Evolutionary conservation across 2,888 invertebrate species (phyloP).

Genomic region (Caenorhabditis sulstoni): DNA sequence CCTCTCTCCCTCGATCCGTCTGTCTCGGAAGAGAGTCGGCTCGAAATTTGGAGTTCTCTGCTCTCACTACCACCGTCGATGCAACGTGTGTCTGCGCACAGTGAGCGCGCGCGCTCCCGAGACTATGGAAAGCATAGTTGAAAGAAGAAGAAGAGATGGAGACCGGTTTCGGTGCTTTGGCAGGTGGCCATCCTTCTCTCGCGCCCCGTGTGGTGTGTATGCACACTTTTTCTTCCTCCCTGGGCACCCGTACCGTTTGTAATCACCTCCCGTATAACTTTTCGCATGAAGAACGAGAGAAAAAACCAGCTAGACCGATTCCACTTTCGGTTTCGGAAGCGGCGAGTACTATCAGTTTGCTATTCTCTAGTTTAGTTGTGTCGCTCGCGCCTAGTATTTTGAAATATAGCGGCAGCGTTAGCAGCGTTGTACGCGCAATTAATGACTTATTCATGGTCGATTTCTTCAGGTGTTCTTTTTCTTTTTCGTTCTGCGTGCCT

Average conservation of each 20-base stretch:
- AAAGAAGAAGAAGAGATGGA: conserved; percentile 12
- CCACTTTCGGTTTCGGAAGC: too few species aligned
- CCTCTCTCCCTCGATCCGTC: not conserved
- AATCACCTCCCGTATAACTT: conserved; percentile 22
- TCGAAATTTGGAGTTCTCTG: not conserved
- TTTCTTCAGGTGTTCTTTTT: too few species aligned
- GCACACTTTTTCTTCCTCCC: conserved; percentile 21
- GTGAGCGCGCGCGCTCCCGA: conserved; percentile 7
- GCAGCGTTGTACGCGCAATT: too few species aligned
- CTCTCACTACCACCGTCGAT: not conserved
- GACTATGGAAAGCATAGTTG: conserved; percentile 1
- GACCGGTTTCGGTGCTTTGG: conserved; percentile 42
- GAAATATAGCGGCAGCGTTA: too few species aligned
- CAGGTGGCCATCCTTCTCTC: conserved; percentile 16
- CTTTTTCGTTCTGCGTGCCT: too few species aligned
- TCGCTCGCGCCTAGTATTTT: too few species aligned
- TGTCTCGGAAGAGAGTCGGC: too few species aligned
- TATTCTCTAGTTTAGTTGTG: too few species aligned
- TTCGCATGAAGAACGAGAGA: not conserved
- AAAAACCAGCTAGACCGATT: too few species aligned
- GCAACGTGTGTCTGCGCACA: not conserved
- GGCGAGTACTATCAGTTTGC: too few species aligned
- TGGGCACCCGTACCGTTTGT: conserved; percentile 7
- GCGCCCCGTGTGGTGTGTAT: conserved; percentile 12
- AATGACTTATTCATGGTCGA: too few species aligned